Evolutionary conservation across 2,888 invertebrate genomes (phyloP).

Genomic region (Drosophila putrida): DNA sequence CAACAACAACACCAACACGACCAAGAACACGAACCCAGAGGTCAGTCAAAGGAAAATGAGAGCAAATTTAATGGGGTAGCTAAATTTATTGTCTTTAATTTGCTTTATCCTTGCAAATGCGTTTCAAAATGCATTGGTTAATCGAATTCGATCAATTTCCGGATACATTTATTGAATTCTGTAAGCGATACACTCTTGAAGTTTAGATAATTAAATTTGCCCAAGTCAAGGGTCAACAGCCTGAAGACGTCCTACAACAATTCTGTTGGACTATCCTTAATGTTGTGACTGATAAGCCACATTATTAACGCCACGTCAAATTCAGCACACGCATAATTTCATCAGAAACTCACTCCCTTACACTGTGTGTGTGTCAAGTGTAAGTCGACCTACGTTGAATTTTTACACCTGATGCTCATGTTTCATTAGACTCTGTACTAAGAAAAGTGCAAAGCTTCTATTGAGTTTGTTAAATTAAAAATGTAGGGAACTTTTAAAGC

Average conservation of each 20-base stretch:
- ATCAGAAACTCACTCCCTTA: conserved; percentile 55
- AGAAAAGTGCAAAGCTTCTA: too few species aligned
- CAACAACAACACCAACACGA: background rate
- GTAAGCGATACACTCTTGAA: background rate
- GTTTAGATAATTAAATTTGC: conserved; percentile 8
- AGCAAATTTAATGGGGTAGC: conserved; percentile 48
- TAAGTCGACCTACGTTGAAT: conserved; percentile 24
- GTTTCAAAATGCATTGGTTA: conserved; percentile 32
- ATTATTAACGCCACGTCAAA: conserved; percentile 72
- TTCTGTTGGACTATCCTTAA: background rate
- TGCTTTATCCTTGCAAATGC: conserved; percentile 28
- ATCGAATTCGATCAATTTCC: conserved; percentile 35
- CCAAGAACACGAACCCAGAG: conserved; percentile 8
- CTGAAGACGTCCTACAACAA: background rate
- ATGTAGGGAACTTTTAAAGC: too few species aligned
- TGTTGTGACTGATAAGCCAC: conserved; percentile 64
- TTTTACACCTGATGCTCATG: conserved; percentile 68
- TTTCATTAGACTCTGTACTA: conserved; percentile 18
- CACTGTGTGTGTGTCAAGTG: conserved; percentile 22
- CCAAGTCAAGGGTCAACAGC: conserved; percentile 3
- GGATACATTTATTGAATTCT: conserved; percentile 13
- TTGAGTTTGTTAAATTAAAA: too few species aligned
- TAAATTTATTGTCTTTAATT: conserved; percentile 57
- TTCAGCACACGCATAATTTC: conserved; percentile 61
- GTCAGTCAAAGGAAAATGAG: conserved; percentile 42